These are phyloP conservation scores for Micoletzkya japonica DNA, from an alignment of 2,888 invertebrate species.

Conservation along the genomic window DNA sequence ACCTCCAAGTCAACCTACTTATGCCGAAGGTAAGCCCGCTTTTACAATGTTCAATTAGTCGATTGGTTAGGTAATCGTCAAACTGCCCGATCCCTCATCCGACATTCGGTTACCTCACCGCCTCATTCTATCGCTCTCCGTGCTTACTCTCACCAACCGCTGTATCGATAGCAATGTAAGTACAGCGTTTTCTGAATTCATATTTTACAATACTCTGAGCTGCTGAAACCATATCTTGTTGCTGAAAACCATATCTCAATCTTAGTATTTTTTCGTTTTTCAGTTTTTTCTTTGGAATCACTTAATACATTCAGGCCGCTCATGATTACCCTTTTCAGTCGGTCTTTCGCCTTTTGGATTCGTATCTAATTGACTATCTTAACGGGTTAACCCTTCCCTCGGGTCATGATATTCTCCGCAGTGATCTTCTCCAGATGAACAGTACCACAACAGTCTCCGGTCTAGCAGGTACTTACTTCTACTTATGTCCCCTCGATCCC, in stretches of 20 bases:
- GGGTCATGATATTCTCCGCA: constrained; percentile 25
- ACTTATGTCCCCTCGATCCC: not conserved
- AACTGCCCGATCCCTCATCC: constrained; percentile 30
- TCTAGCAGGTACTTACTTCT: constrained; percentile 10
- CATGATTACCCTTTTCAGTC: constrained; percentile 1
- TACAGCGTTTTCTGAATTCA: no score
- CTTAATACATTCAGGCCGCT: not conserved
- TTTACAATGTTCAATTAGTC: not conserved
- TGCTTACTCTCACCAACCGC: constrained; percentile 26
- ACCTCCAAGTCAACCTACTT: constrained; percentile 86
- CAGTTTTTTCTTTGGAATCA: not conserved
- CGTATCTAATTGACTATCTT: constrained; percentile 25
- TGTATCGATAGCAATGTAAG: constrained; percentile 9
- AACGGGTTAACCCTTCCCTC: constrained; percentile 1
- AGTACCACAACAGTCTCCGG: constrained; percentile 11
- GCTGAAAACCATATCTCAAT: not conserved
- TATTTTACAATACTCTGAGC: no score
- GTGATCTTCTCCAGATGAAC: constrained; percentile 28
- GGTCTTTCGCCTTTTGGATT: constrained; percentile 5
- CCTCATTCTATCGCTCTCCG: constrained; percentile 32
- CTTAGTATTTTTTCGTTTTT: not conserved
- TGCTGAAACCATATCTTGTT: no score
- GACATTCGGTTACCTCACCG: constrained; percentile 37
- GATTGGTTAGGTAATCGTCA: constrained; percentile 34
- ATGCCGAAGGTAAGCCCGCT: constrained; percentile 79